Base-by-base conservation (phyloP, 2,888 invertebrate species). In the Pandemis cinnamomeana region DNA sequence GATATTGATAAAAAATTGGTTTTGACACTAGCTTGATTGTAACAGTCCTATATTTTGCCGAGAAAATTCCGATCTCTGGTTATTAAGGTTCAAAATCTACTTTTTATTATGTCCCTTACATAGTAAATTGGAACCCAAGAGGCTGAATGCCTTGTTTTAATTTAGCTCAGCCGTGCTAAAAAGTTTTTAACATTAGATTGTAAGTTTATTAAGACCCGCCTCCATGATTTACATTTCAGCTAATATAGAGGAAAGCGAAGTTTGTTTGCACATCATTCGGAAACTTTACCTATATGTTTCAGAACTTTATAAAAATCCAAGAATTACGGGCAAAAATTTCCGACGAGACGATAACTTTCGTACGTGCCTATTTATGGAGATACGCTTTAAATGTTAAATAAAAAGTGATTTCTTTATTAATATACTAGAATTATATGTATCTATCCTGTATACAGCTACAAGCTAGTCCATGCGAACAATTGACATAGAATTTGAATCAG, bases 231-330 rank as follows among this genome's bases (percentile, higher is more conserved):
- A 73, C 69, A 51, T 69, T 20, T 7, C 36, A 44, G 15, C 61
- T 61, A 60, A 70, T 53, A 53, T 7, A 68, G 7, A 42, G 70
- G 13, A 70, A 72, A 64, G 66, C 8, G 53, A 70, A 74, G 42
- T 70, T 66, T 42, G 64, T 66, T 63, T 62, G 51, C 48, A 51
- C 69, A 60, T 69, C 44, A 66, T 66, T 55, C 60, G 46, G 36
- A 42, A 74, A 74, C 70, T 74, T 70, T 44, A 41, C 53, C 66
- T 36, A 61, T 74, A 61, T 36, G 41, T 64, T 73, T 48, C 20
- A 27, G 46, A 68, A 53, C 15, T 63, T 73, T 69, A 27, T 69
- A 60, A 69, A 69, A 69, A 64, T 69, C n/a, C 68, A 46, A 63
- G 64, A 70, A 68, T 63, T 53, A 67, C 46, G 66, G 41, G 51